Conservation (phyloP, 2,888 invertebrate species). For the Protophormia terraenovae region DNA sequence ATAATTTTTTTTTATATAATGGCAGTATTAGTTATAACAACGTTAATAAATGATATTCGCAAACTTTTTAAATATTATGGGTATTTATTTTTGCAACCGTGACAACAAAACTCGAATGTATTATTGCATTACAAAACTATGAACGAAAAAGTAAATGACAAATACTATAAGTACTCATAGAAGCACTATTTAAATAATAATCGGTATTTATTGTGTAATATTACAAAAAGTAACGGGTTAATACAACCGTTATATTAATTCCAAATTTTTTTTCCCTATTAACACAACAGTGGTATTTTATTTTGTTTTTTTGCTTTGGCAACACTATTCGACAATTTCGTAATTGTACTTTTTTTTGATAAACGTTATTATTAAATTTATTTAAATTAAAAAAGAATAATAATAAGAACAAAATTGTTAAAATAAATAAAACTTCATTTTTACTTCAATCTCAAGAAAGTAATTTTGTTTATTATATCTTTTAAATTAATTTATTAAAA, state of each 20-base stretch:
- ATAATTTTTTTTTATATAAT: background rate
- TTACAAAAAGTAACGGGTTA: background rate
- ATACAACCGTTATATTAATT: conserved; percentile 9
- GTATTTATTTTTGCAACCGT: conserved; percentile 36
- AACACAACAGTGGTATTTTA: background rate
- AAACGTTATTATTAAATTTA: too few relatives aligned
- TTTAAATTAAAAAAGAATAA: too few relatives aligned
- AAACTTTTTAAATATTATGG: conserved; percentile 37
- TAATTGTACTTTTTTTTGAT: too few relatives aligned
- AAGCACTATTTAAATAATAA: background rate
- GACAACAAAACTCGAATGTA: conserved; percentile 20
- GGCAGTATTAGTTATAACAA: conserved; percentile 22
- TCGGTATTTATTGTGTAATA: background rate
- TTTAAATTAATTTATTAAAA: too few relatives aligned
- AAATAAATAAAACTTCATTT: too few relatives aligned
- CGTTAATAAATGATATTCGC: conserved; percentile 23
- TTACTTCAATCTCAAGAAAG: too few relatives aligned
- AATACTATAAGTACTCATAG: background rate
- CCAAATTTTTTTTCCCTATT: background rate
- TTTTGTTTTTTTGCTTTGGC: background rate
- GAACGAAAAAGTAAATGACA: background rate
- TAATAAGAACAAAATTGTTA: too few relatives aligned
- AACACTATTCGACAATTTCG: background rate
- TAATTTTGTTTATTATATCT: too few relatives aligned
- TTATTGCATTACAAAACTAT: conserved; percentile 16